Base-by-base conservation (phyloP, 35 echinoderm and acorn worm species). In the Acanthaster planci region DNA sequence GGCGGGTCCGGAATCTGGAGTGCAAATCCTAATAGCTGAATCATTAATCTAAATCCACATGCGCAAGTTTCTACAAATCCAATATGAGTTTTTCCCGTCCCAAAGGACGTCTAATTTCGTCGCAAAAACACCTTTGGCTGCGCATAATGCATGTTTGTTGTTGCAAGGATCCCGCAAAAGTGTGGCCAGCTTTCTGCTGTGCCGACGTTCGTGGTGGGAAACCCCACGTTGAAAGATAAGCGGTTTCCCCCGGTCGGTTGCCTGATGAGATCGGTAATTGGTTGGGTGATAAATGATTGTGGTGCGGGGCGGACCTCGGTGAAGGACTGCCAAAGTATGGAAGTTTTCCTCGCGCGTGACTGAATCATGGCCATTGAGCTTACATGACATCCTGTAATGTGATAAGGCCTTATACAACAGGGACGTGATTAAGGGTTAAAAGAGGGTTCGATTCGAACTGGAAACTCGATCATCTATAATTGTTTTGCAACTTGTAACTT, bases 101-200 rank as follows among this genome's bases (percentile, higher is more conserved):
- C 19, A 36, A 72, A 26, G 34, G 5, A 23, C 23, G 22, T 0
- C 19, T 2, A 72, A 72, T 72, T 72, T 72, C 30, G 34, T 14
- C 64, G 34, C 26, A 29, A 72, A 72, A 72, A 72, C 64, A 72
- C 30, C 64, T 72, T 72, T 34, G 22, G 64, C 34, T 12, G 23
- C 34, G 15, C 26, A 72, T 72, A 72, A 72, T 26, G 34, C 64
- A 29, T 72, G 64, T 72, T 72, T 72, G 64, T 72, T 72, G 64
- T 72, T 72, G 64, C 64, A 72, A 72, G 64, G 64, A 72, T 27
- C 26, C 64, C 64, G 64, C 64, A 34, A 26, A 26, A 72, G 64
- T 72, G 64, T 34, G 64, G 64, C 26, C 26, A 72, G 22, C 21
- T 47, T 60, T 6, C 27, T 72, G 23, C 23, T 72, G 64, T 12